Percentiles rank a stretch among this genome's conserved stretches.
Evolutionary conservation across 2,888 invertebrate genomes (phyloP).

Genomic region (Scaptomyza flava): DNA sequence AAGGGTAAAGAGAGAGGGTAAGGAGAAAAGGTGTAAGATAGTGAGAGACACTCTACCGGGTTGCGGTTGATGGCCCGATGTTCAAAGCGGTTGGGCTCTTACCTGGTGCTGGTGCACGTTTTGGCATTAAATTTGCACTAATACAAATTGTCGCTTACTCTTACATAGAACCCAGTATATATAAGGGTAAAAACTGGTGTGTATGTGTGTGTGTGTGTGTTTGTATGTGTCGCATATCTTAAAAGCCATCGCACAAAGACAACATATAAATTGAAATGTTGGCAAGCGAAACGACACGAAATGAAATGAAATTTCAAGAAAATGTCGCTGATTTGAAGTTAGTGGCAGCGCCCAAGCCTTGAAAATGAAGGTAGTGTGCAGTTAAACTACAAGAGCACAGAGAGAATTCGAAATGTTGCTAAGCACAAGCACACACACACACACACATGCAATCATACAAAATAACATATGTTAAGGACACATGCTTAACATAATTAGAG

Average conservation of each 20-base stretch:
- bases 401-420: slow-evolving; percentile 20
- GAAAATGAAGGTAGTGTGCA: not conserved
- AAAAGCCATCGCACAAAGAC: slow-evolving; percentile 75
- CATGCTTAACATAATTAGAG: slow-evolving; percentile 34
- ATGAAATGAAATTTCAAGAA: slow-evolving; percentile 70
- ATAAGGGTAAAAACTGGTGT: slow-evolving; percentile 34
- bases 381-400: not conserved
- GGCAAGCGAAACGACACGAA: slow-evolving; percentile 71
- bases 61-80: slow-evolving; percentile 62
- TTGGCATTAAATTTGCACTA: slow-evolving; percentile 78
- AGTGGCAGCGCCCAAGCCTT: slow-evolving; percentile 24
- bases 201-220: slow-evolving; percentile 9
- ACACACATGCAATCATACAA: not conserved
- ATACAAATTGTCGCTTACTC: slow-evolving; percentile 79
- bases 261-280: slow-evolving; percentile 77
- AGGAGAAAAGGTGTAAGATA: slow-evolving; percentile 8
- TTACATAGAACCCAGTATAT: slow-evolving; percentile 27
- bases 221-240: slow-evolving; percentile 38
- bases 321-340: slow-evolving; percentile 61
- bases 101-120: slow-evolving; percentile 65
- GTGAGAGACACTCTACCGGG: slow-evolving; percentile 46
- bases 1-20: not conserved
- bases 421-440: not conserved
- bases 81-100: slow-evolving; percentile 49
- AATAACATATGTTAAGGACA: slow-evolving; percentile 2